Evolutionary conservation across 1,140 invertebrate species (phyloP).

Genomic region (Periplaneta americana): DNA sequence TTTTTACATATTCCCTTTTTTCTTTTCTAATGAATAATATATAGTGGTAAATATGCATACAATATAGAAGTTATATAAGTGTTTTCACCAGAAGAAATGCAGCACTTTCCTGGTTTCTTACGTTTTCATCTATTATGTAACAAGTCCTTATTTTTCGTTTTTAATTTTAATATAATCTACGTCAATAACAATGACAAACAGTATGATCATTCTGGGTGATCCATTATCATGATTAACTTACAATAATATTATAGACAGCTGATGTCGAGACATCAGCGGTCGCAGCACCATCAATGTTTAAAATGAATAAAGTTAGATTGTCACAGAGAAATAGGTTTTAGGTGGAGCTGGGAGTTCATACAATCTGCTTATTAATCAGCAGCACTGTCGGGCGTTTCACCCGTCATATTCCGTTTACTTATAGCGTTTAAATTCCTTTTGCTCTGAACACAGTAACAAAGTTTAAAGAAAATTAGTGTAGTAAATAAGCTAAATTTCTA

Average conservation of each 20-base stretch:
- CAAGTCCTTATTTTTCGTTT: background rate
- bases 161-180: slow-evolving; percentile 13
- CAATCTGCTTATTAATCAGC: background rate
- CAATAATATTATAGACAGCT: background rate
- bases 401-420: too few relatives aligned
- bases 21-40: background rate
- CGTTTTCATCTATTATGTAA: background rate
- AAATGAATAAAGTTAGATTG: slow-evolving; percentile 8
- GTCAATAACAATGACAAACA: slow-evolving; percentile 15
- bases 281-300: slow-evolving; percentile 10
- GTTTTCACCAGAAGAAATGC: background rate
- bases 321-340: slow-evolving; percentile 9
- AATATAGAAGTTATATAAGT: slow-evolving; percentile 3
- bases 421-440: too few relatives aligned
- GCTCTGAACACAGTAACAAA: background rate
- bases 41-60: background rate
- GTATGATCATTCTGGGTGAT: slow-evolving; percentile 7
- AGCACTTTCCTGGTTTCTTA: background rate
- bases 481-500: too few relatives aligned
- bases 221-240: slow-evolving; percentile 7
- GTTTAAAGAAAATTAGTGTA: too few relatives aligned
- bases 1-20: background rate
- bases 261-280: background rate
- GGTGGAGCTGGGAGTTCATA: background rate
- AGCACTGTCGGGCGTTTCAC: too few relatives aligned